Evolutionary conservation across 1,140 invertebrate genomes (phyloP), one percentile per base, ranked within the genome.

Genomic region (Phocides pigmalion): DNA sequence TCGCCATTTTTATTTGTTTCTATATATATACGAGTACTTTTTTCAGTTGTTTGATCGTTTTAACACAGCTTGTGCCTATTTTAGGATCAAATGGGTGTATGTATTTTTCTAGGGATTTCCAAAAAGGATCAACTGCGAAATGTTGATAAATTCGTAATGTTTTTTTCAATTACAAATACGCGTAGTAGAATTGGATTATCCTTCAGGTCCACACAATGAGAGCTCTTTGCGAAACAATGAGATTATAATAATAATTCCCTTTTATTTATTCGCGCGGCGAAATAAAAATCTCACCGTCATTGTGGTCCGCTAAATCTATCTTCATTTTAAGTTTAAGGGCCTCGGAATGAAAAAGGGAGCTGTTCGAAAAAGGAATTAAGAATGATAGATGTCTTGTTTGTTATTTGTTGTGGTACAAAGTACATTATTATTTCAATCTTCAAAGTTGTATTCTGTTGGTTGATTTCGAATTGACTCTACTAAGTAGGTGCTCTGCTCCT

Each of bases 231-330:
- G 47, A 49, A 49, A 49, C 47, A 49, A 49, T 49, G 6, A 49
- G 47, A 49, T 49, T 28, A 49, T 49, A 25, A 49, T 49, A 49
- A 49, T 49, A 49, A 49, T 28, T 49, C 47, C 16, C 47, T n/a
- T 14, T 49, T 32, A 49, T 49, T 49, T 49, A 32, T 49, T 49
- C 47, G 22, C 28, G 22, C 22, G 14, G 2, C 47, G 14, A 49
- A 35, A 49, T 28, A 28, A 32, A 49, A 49, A 15, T 49, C 22
- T 16, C 22, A 32, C 12, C 22, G 25, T 49, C 25, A 35, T 35
- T n/a, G 32, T 35, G 32, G 47, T 28, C 14, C 47, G 47, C 16
- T 8, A 15, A 28, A 49, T 49, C 14, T 15, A 32, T 49, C 47
- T 49, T 49, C 22, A 49, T 32, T 49, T 25, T 32, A 25, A 49